Base-by-base conservation (phyloP, 2,888 invertebrate species). In the Drosophila villosipedis region DNA sequence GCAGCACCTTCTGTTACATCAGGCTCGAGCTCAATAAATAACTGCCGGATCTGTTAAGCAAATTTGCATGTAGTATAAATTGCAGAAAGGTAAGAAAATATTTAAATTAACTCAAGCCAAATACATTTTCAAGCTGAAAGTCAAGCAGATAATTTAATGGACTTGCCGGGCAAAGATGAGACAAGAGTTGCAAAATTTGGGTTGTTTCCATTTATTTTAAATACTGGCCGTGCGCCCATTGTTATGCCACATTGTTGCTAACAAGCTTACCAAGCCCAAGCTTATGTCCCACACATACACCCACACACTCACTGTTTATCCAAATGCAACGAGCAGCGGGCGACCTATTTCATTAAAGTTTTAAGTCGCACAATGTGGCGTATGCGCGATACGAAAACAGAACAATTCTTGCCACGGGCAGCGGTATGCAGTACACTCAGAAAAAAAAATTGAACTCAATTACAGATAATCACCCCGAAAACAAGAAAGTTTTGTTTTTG, bases 281-380 rank as follows among this genome's bases (percentile, higher is more conserved):
- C 47, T 9, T 25, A 16, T 25, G 25, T 47, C 9, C 25, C 16
- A 16, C 7, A 25, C 47, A 47, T 19, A 54, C 65, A 55, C 74
- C 25, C 16, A 19, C 33, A 28, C 41, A 49, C 67, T 55, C 41
- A 52, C 54, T 52, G 63, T 39, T 66, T 25, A 63, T 52, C 31
- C 62, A 52, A 50, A 61, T 66, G 58, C 70, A 59, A 55, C 39
- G 28, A 52, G 49, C 50, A 62, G 64, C 54, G 57, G 57, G 35
- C 68, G 60, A 77, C 77, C 68, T 77, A 83, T 83, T 86, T 83
- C 68, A 80, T 82, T 83, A 76, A 83, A 77, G 73, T 82, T 84
- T 68, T 47, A 72, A 66, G 50, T 60, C 63, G 63, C 35, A 69
- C 72, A 68, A 73, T 72, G 76, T 68, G 71, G 73, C 74, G 84